Evolutionary conservation across 2,888 invertebrate species (phyloP).

Genomic region (Platycnemis pennipes): DNA sequence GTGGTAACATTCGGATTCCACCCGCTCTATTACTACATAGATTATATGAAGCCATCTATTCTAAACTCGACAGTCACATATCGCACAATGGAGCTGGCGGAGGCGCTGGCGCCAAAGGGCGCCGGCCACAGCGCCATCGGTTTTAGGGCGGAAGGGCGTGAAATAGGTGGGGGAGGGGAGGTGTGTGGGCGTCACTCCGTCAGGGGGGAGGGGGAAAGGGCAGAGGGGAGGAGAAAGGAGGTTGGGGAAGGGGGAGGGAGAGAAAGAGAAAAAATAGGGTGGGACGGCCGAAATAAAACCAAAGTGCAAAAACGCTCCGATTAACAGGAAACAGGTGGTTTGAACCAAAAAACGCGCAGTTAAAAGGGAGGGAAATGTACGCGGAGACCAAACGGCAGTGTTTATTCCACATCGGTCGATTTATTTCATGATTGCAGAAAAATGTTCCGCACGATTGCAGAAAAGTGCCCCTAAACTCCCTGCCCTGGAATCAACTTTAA

Average conservation of each 20-base stretch:
- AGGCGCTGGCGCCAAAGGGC: neutral
- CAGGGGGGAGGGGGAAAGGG: neutral
- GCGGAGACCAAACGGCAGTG: neutral
- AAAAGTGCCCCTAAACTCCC: too few relatives aligned
- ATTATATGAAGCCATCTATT: too few relatives aligned
- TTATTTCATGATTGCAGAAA: neutral
- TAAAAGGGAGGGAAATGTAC: neutral
- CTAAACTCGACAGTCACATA: too few relatives aligned
- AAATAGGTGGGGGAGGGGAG: neutral
- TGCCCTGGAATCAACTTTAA: too few relatives aligned
- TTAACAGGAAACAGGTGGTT: slow-evolving; percentile 22
- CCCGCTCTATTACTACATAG: too few relatives aligned
- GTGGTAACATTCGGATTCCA: too few relatives aligned
- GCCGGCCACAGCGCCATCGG: neutral
- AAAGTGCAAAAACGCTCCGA: slow-evolving; percentile 6
- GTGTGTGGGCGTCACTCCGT: neutral
- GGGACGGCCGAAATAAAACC: neutral
- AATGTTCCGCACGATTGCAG: too few relatives aligned
- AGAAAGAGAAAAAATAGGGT: neutral
- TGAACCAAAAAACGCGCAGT: neutral
- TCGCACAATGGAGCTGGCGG: too few relatives aligned
- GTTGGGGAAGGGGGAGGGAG: neutral
- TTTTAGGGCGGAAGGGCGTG: neutral
- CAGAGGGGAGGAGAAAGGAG: neutral
- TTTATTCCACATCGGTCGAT: neutral